These are phyloP conservation scores for Chymomyza amoena DNA, from an alignment of 2,888 invertebrate species.

Conservation along the genomic window DNA sequence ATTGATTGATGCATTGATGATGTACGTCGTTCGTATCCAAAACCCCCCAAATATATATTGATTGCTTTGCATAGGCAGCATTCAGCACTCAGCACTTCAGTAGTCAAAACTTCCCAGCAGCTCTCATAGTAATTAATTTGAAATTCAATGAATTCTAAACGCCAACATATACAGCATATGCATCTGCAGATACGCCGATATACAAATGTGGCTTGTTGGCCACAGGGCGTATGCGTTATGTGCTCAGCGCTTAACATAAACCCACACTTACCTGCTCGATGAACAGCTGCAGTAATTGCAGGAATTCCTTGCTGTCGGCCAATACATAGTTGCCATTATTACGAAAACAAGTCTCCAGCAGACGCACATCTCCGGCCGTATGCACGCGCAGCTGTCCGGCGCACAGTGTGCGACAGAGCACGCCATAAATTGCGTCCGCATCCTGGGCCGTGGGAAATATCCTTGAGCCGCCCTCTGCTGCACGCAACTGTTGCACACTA, in stretches of 20 bases:
- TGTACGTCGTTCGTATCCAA: neutral
- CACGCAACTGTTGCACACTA: constrained; percentile 64
- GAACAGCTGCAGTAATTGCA: constrained; percentile 74
- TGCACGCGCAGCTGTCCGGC: constrained; percentile 70
- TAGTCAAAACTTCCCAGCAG: too few species aligned
- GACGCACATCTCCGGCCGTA: constrained; percentile 65
- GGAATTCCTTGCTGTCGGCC: constrained; percentile 76
- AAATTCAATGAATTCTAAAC: constrained; percentile 14
- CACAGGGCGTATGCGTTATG: neutral
- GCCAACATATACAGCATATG: constrained; percentile 1
- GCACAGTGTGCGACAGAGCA: constrained; percentile 73
- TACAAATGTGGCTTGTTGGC: neutral
- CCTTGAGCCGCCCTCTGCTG: constrained; percentile 25
- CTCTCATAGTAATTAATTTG: constrained; percentile 26
- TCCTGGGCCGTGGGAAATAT: constrained; percentile 63
- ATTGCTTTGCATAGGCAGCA: constrained; percentile 5
- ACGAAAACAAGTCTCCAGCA: constrained; percentile 74
- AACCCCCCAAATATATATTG: constrained; percentile 14
- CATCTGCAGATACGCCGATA: too few species aligned
- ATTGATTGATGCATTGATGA: constrained; percentile 3
- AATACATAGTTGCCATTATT: constrained; percentile 77
- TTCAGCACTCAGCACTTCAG: neutral
- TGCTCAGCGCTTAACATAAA: neutral
- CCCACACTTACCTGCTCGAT: constrained; percentile 74
- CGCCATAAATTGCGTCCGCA: constrained; percentile 71